Evolutionary conservation across 1,140 invertebrate genomes (phyloP), one percentile per base, ranked within the genome.

Genomic region (Rhyacophila brunnea): DNA sequence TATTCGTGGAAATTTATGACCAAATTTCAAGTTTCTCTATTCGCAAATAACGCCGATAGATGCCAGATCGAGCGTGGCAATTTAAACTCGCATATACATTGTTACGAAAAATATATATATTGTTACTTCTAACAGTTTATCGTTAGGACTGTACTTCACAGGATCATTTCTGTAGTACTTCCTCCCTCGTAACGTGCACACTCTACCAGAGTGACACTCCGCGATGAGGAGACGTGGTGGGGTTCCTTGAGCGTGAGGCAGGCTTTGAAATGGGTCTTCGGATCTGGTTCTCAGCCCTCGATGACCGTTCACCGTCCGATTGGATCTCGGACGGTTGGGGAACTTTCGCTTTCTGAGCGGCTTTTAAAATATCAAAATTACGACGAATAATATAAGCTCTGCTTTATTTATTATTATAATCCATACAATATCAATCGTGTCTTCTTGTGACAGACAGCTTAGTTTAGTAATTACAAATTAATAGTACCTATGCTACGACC

Each of bases 131-230:
- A n/a, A n/a, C n/a, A n/a, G n/a, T n/a, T n/a, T n/a, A 44, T 50
- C 10, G 34, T 53, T 62, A 62, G 60, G 54, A 62, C 60, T 62
- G 60, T 62, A 62, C 60, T 62, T 56, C 60, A 62, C 60, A 62
- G 60, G 60, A 62, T 62, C 60, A 62, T 62, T 62, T 62, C 60
- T 62, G 60, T 62, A 62, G 60, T 62, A 62, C 60, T 51, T 62
- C 54, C 60, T 62, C 49, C 42, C 46, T 47, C 60, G 54, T 62
- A 44, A 58, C 48, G 54, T 51, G 43, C 38, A 53, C 60, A 52
- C 54, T 51, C 36, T 43, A 58, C 54, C 47, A 62, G 60, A 62
- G 54, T 62, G 48, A 42, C 36, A 43, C 15, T 42, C 54, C 60
- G 49, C 18, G 60, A 58, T 63, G 61, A 63, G 1, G 61, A 63